Conservation (phyloP, 2,797 vertebrate genomes). For the Ptychobarbus kaznakovi region DNA sequence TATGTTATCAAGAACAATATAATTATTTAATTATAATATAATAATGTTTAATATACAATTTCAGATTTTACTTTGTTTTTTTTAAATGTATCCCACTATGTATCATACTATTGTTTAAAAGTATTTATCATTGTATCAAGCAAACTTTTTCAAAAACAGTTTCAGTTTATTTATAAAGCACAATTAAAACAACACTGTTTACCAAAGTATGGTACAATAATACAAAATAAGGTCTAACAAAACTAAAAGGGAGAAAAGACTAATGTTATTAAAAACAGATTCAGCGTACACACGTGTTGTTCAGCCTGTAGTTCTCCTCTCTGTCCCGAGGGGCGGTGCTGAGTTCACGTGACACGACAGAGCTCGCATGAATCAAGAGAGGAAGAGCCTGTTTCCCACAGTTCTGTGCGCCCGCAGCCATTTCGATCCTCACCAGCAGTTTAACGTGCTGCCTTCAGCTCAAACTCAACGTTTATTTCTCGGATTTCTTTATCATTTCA, state of each 20-base stretch:
- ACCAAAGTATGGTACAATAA: not conserved
- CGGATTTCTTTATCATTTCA: not conserved
- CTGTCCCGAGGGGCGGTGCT: not conserved
- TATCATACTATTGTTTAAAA: not conserved
- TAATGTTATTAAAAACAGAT: not conserved
- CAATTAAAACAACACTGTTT: not conserved
- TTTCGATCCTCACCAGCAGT: slow-evolving; percentile 8
- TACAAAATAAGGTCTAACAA: not conserved
- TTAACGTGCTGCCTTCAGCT: slow-evolving; percentile 14
- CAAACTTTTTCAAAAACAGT: not conserved
- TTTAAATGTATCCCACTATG: not conserved
- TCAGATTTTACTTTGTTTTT: too few relatives aligned
- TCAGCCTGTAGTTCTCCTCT: not conserved
- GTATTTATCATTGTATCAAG: not conserved
- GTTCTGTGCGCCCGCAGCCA: slow-evolving; percentile 17
- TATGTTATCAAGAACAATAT: too few relatives aligned
- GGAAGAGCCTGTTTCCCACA: slow-evolving; percentile 23
- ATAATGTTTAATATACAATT: too few relatives aligned
- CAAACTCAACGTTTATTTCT: not conserved
- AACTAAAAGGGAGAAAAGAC: not conserved
- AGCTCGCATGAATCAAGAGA: not conserved
- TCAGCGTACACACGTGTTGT: not conserved
- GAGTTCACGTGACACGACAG: not conserved
- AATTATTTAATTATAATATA: too few relatives aligned
- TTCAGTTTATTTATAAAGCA: not conserved